Base-by-base conservation (phyloP, 2,113 vertebrate genomes). In the Xiphophorus maculatus region DNA sequence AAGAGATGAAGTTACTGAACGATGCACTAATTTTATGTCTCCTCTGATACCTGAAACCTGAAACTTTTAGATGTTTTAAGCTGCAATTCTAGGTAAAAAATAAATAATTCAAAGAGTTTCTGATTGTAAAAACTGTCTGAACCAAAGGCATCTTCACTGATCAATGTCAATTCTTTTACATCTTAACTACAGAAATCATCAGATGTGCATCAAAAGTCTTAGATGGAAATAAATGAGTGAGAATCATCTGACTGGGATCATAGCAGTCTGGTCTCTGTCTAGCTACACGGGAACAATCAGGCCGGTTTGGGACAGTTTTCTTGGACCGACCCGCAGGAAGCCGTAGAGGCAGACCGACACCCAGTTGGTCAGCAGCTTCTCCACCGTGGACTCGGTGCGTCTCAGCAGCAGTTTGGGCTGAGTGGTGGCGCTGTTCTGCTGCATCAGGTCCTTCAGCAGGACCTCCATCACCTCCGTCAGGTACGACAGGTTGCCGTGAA, bases 311-410 rank as follows among this genome's bases (percentile, higher is more conserved):
- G 9, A 37, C 9, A 37, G 35, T 37, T 37, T 37, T 11, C 35
- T 37, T 37, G 35, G 14, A 90, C 95, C 0, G 79, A 98, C 98
- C 93, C 97, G 94, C 10, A 99, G 96, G 84, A 97, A 98, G 76
- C 97, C 97, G 29, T 98, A 99, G 5, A 99, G 96, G 84, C 98
- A 99, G 79, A 99, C 94, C 12, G 97, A 98, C 96, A 99, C 97
- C 98, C 98, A 99, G 88, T 99, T 99, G 76, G 97, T 97, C 79
- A 99, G 92, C 69, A 99, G 90, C 54, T 99, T 99, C 90, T 99
- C 98, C 0, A 98, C 97, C 5, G 95, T 96, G 3, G 97, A 97
- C 90, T 98, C 96, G 0, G 98, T 99, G 68, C 97, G 92, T 11
- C 98, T 94, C 1, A 99, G 94, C 92, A 99, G 86, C 33, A 99